phyloP scores from a whole-genome alignment of 2,113 vertebrate species.

The Synodontis membranacea region DNA sequence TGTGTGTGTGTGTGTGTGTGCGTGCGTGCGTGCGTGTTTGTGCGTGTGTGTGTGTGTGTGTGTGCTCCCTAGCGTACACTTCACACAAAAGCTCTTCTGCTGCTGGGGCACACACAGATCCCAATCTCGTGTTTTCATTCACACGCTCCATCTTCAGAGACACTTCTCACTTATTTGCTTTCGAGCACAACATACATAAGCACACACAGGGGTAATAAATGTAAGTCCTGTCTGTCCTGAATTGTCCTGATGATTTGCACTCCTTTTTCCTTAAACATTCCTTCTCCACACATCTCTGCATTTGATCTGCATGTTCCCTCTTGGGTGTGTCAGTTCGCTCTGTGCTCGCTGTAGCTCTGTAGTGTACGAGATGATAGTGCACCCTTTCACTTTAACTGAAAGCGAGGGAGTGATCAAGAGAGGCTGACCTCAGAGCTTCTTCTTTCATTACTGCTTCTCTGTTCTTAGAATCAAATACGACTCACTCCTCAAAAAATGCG shows the following conservation, averaged over 20 bases:
- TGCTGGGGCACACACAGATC: constrained; percentile 25
- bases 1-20: constrained; percentile 23
- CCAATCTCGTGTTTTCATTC: constrained; percentile 19
- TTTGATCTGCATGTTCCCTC: constrained; percentile 8
- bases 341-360: not conserved
- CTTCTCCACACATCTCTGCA: constrained; percentile 4
- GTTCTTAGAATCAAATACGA: constrained; percentile 33
- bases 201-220: constrained; percentile 32
- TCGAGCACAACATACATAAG: constrained; percentile 24
- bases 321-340: constrained; percentile 22
- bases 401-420: constrained; percentile 16
- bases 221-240: constrained; percentile 27
- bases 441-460: constrained; percentile 36
- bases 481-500: not conserved
- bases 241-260: constrained; percentile 18
- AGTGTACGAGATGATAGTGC: not conserved
- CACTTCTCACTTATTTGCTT: constrained; percentile 28
- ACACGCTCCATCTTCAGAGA: constrained; percentile 28
- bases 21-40: constrained; percentile 22
- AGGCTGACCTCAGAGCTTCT: constrained; percentile 41
- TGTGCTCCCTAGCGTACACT: constrained; percentile 29
- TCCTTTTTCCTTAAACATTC: not conserved
- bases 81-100: constrained; percentile 38
- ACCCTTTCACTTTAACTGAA: not conserved
- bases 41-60: constrained; percentile 27